phyloP scores from a whole-genome alignment of 1,140 invertebrate genomes.

The Zaprionus tsacasi region DNA sequence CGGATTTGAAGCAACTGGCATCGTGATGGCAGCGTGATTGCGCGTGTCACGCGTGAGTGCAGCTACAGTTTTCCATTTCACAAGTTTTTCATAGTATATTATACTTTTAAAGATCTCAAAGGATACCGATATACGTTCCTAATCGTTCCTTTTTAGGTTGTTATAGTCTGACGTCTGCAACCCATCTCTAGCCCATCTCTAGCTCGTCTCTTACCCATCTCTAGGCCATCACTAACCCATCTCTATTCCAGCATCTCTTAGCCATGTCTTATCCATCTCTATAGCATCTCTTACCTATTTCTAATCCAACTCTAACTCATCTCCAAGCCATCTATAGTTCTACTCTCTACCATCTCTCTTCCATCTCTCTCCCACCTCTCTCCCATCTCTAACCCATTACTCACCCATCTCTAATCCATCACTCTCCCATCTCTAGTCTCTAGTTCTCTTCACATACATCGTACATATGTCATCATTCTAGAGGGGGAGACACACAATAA shows the following conservation, averaged over 20 bases:
- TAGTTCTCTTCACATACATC: neutral
- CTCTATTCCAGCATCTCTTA: too few species aligned
- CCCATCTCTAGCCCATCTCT: too few species aligned
- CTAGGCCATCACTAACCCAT: too few species aligned
- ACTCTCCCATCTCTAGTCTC: neutral
- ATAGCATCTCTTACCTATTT: too few species aligned
- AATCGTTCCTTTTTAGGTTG: too few species aligned
- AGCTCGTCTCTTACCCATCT: too few species aligned
- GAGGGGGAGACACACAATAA: neutral
- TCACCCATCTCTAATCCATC: neutral
- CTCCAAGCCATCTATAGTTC: too few species aligned
- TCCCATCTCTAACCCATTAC: neutral
- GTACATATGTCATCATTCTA: constrained; percentile 5
- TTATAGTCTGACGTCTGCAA: too few species aligned
- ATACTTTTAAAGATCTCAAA: neutral
- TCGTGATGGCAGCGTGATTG: neutral
- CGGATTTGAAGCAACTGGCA: neutral
- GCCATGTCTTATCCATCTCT: too few species aligned
- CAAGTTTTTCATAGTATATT: neutral
- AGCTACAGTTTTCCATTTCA: neutral
- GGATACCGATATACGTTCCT: too few species aligned
- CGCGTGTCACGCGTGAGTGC: neutral
- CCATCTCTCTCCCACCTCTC: neutral
- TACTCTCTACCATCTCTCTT: neutral
- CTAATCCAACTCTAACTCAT: too few species aligned